A percentile compares a stretch with the other conserved stretches of the same genome.
Evolutionary conservation across 1,140 invertebrate genomes (phyloP).

Genomic region (Ceratina australensis): DNA sequence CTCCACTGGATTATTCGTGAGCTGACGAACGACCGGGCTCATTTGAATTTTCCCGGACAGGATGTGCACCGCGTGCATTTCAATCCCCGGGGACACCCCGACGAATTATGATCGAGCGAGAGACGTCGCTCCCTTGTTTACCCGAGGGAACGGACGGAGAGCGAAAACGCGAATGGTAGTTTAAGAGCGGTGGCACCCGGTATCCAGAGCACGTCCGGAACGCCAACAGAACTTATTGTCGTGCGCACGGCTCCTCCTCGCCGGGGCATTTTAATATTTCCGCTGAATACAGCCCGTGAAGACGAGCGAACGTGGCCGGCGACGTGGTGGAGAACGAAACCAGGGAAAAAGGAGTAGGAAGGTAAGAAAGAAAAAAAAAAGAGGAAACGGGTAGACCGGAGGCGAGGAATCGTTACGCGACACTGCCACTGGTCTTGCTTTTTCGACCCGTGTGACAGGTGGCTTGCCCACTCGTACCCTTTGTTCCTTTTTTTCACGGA

Average conservation of each 20-base stretch:
- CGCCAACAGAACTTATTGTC: constrained; percentile 72
- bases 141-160: constrained; percentile 21
- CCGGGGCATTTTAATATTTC: constrained; percentile 71
- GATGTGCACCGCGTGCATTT: constrained; percentile 75
- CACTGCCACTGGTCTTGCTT: constrained; percentile 63
- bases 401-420: constrained; percentile 52
- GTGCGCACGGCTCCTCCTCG: constrained; percentile 63
- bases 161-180: constrained; percentile 54
- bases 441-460: constrained; percentile 41
- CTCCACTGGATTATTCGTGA: constrained; percentile 27
- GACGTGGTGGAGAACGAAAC: neutral
- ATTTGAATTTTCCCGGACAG: constrained; percentile 74
- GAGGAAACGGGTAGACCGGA: constrained; percentile 43
- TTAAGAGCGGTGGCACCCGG: constrained; percentile 59
- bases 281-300: constrained; percentile 60
- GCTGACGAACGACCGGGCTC: constrained; percentile 41
- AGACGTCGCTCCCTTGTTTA: constrained; percentile 22
- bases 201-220: constrained; percentile 74
- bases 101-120: constrained; percentile 65
- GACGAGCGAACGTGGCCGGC: constrained; percentile 37
- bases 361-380: neutral
- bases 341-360: neutral
- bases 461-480: constrained; percentile 17
- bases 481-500: constrained; percentile 22
- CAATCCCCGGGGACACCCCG: constrained; percentile 71